phyloP scores from a whole-genome alignment of 2,888 invertebrate genomes.

The Platycheirus albimanus region DNA sequence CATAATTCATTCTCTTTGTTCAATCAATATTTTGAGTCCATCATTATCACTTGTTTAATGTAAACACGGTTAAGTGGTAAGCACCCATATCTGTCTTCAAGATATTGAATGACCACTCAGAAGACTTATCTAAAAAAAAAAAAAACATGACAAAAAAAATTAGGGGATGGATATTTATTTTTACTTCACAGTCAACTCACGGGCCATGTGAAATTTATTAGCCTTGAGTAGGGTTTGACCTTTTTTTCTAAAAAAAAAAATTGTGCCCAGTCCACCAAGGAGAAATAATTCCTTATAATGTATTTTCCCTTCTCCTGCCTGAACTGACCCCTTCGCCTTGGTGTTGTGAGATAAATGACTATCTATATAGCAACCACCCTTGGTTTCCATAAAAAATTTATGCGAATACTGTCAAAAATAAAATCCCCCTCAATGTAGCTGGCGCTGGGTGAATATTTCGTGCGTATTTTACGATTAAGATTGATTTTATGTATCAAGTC shows the following conservation, averaged over 20 bases:
- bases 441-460: not conserved
- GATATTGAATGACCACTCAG: constrained; percentile 30
- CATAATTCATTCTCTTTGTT: not conserved
- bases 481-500: constrained; percentile 4
- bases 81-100: constrained; percentile 51
- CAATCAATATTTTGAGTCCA: constrained; percentile 48
- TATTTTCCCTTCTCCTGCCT: not conserved
- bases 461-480: constrained; percentile 29
- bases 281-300: constrained; percentile 17
- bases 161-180: constrained; percentile 46
- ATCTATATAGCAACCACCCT: not conserved
- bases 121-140: constrained; percentile 7
- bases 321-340: constrained; percentile 26
- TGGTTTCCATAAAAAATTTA: constrained; percentile 35
- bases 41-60: constrained; percentile 56
- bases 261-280: not conserved
- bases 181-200: constrained; percentile 19
- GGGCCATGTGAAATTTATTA: constrained; percentile 53
- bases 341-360: constrained; percentile 11
- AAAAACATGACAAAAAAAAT: constrained; percentile 40
- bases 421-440: not conserved
- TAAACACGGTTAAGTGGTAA: constrained; percentile 44
- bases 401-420: constrained; percentile 34
- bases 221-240: constrained; percentile 50
- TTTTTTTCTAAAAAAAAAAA: constrained; percentile 17